These are phyloP conservation scores for Brachyrhaphis roseni DNA, from an alignment of 2,797 vertebrate species.

Conservation along the genomic window DNA sequence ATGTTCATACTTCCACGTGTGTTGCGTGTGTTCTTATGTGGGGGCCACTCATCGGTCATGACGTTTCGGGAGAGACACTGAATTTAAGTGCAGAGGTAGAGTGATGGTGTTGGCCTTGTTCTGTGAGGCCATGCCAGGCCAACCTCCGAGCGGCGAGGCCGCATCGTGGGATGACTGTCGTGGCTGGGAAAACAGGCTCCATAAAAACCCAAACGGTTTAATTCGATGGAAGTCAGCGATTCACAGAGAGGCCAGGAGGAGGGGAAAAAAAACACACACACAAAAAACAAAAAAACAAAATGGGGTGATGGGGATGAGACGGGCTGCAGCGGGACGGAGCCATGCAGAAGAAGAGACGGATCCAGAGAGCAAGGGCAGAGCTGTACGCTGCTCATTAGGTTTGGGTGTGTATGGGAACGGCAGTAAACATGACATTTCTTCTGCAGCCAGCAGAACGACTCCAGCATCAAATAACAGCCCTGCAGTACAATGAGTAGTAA, in stretches of 20 bases:
- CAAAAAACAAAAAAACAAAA: background rate
- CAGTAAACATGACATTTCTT: constrained; percentile 80
- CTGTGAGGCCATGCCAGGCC: constrained; percentile 59
- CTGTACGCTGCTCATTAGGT: constrained; percentile 69
- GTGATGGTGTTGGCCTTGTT: constrained; percentile 52
- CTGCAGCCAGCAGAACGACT: constrained; percentile 66
- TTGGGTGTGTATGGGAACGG: constrained; percentile 82
- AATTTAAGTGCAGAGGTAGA: constrained; percentile 48
- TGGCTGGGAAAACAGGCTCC: constrained; percentile 25
- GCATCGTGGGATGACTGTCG: constrained; percentile 20
- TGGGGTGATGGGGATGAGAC: constrained; percentile 24
- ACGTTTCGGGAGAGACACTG: constrained; percentile 13
- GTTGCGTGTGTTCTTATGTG: constrained; percentile 7
- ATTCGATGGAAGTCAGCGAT: constrained; percentile 40
- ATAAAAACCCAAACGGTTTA: constrained; percentile 34
- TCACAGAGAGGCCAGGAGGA: constrained; percentile 22
- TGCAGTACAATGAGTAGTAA: constrained; percentile 79
- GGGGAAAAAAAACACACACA: too few relatives aligned
- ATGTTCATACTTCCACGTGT: background rate
- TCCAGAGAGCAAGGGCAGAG: constrained; percentile 34
- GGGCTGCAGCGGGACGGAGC: constrained; percentile 27
- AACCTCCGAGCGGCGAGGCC: constrained; percentile 35
- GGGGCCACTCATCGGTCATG: constrained; percentile 21
- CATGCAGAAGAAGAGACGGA: constrained; percentile 26
- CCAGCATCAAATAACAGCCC: constrained; percentile 80